Percentiles rank a stretch among this genome's conserved stretches.
phyloP scores from a whole-genome alignment of 2,797 vertebrate species.

The Podargus strigoides region DNA sequence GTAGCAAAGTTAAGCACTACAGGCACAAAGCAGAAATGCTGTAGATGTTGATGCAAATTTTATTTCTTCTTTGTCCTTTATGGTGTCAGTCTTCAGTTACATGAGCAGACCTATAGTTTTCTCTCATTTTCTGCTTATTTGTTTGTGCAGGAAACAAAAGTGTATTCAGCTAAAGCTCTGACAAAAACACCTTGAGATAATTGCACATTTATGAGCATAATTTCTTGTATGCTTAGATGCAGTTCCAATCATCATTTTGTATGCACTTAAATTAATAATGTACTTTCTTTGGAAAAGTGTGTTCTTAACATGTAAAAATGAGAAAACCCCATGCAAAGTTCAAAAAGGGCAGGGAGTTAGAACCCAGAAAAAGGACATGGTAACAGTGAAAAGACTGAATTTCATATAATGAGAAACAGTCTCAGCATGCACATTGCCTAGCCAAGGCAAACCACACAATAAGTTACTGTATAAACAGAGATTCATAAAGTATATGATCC shows the following conservation, averaged over 20 bases:
- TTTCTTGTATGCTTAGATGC: not conserved
- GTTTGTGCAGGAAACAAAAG: not conserved
- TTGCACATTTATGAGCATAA: not conserved
- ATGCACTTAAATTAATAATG: not conserved
- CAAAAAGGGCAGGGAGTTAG: not conserved
- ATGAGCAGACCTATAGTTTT: not conserved
- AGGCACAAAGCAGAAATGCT: not conserved
- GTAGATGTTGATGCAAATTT: not conserved
- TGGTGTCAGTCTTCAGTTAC: not conserved
- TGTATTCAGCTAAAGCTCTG: not conserved
- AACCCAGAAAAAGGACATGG: not conserved
- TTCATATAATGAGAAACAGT: not conserved
- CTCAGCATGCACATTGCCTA: not conserved
- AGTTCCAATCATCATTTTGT: not conserved
- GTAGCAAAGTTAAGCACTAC: not conserved
- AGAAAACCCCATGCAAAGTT: not conserved
- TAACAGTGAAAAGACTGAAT: not conserved
- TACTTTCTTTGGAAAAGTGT: not conserved
- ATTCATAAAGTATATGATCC: not conserved
- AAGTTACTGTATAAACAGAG: constrained; percentile 16
- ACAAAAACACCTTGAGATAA: not conserved
- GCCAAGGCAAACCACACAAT: constrained; percentile 24
- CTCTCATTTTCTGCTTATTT: not conserved
- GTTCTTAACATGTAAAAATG: not conserved
- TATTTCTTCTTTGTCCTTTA: not conserved